Conservation (phyloP, 2,888 invertebrate genomes). For the Icerya purchasi region DNA sequence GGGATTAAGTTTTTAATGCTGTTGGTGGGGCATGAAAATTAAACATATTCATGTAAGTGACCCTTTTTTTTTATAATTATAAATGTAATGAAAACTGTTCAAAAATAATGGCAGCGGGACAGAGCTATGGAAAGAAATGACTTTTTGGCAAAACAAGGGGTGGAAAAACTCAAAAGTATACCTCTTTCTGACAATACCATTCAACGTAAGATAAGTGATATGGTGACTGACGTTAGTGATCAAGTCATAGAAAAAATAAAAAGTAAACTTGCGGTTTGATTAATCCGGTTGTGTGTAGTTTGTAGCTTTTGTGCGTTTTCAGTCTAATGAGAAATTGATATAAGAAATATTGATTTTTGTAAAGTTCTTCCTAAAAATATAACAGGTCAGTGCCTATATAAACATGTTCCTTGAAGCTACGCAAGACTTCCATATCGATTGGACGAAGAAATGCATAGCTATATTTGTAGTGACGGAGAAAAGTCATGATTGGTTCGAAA, state of each 20-base stretch:
- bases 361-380: slow-evolving; percentile 16
- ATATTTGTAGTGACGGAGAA: too few species aligned
- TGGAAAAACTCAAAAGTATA: slow-evolving; percentile 16
- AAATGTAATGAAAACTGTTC: slow-evolving; percentile 17
- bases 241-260: slow-evolving; percentile 14
- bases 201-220: slow-evolving; percentile 16
- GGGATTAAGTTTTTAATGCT: too few species aligned
- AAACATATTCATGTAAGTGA: slow-evolving; percentile 17
- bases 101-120: slow-evolving; percentile 19
- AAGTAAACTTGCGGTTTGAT: not conserved
- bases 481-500: too few species aligned
- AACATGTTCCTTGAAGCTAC: not conserved
- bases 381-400: slow-evolving; percentile 17
- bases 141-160: too few species aligned
- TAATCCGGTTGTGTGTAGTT: slow-evolving; percentile 11
- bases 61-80: slow-evolving; percentile 18
- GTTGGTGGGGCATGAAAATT: slow-evolving; percentile 6
- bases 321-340: slow-evolving; percentile 16
- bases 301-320: slow-evolving; percentile 20
- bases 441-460: too few species aligned
- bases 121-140: slow-evolving; percentile 17
- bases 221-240: slow-evolving; percentile 12
- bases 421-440: not conserved
- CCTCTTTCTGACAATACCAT: slow-evolving; percentile 18
- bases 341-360: slow-evolving; percentile 22